Evolutionary conservation across 2,113 vertebrate species (phyloP).

Genomic region (Seriola dumerili): DNA sequence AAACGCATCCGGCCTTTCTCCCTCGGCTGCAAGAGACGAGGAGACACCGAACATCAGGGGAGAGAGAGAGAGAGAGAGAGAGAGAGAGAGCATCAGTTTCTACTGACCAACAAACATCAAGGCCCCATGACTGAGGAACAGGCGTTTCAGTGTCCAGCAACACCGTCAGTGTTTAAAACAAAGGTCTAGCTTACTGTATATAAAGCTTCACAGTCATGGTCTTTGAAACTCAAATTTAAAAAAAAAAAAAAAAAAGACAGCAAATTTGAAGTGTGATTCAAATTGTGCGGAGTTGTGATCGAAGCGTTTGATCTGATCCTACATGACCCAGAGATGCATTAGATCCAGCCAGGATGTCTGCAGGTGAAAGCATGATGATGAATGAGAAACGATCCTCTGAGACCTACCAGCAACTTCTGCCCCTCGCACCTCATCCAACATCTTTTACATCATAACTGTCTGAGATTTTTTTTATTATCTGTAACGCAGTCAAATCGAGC

Average conservation of each 20-base stretch:
- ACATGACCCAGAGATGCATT: conserved; percentile 46
- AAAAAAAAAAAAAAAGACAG: not conserved
- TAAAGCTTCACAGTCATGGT: conserved; percentile 48
- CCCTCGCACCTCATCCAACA: not conserved
- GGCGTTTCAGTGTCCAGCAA: conserved; percentile 33
- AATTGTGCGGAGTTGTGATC: conserved; percentile 49
- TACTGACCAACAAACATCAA: conserved; percentile 11
- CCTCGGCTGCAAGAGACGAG: conserved; percentile 86
- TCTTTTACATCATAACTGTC: not conserved
- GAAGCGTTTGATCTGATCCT: conserved; percentile 27
- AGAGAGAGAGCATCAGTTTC: not conserved
- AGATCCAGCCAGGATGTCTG: conserved; percentile 63
- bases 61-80: too few species aligned
- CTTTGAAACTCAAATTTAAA: conserved; percentile 14
- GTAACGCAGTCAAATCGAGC: not conserved
- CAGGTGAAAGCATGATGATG: conserved; percentile 66
- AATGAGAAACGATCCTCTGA: not conserved
- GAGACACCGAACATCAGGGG: conserved; percentile 7
- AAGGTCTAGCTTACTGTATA: conserved; percentile 9
- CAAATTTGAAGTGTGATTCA: conserved; percentile 67
- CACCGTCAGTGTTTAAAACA: not conserved
- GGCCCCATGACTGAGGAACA: conserved; percentile 51
- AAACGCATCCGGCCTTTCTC: conserved; percentile 98
- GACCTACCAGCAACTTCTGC: not conserved
- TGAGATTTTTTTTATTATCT: not conserved